Conservation (phyloP, 2,797 vertebrate genomes). For the Phoxinus dragarum region DNA sequence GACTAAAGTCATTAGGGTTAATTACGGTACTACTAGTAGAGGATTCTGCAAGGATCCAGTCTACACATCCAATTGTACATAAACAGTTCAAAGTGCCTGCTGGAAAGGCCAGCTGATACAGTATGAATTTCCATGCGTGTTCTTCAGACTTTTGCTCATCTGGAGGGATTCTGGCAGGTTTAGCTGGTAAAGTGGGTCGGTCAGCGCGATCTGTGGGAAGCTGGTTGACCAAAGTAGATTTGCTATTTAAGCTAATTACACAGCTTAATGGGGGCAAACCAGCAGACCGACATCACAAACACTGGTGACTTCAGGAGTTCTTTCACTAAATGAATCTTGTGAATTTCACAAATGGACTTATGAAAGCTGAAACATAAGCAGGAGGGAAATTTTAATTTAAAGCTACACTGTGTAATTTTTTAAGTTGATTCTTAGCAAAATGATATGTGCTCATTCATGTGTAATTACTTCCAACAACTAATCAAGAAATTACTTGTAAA, state of each 20-base stretch:
- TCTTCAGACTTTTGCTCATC: neutral
- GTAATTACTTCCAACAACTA: no score
- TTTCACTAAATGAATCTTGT: neutral
- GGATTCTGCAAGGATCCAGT: slow-evolving; percentile 1
- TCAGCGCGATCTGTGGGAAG: slow-evolving; percentile 11
- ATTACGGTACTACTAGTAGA: slow-evolving; percentile 14
- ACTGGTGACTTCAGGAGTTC: neutral
- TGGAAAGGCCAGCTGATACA: neutral
- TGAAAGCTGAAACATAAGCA: neutral
- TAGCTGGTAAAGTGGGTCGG: slow-evolving; percentile 7
- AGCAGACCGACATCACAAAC: neutral
- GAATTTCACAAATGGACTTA: neutral
- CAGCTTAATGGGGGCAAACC: neutral
- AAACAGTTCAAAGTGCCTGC: neutral
- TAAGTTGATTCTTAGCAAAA: no score
- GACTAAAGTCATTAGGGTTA: slow-evolving; percentile 29
- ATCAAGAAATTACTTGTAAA: no score
- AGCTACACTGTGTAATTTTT: no score
- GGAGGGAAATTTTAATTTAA: neutral
- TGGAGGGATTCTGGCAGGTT: slow-evolving; percentile 3
- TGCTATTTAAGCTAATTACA: slow-evolving; percentile 19
- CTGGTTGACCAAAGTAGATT: slow-evolving; percentile 16
- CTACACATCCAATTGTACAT: neutral
- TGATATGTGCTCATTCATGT: no score
- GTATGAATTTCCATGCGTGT: neutral